Base-by-base conservation (phyloP, 1,140 invertebrate genomes). In the Papilio aristodemus region DNA sequence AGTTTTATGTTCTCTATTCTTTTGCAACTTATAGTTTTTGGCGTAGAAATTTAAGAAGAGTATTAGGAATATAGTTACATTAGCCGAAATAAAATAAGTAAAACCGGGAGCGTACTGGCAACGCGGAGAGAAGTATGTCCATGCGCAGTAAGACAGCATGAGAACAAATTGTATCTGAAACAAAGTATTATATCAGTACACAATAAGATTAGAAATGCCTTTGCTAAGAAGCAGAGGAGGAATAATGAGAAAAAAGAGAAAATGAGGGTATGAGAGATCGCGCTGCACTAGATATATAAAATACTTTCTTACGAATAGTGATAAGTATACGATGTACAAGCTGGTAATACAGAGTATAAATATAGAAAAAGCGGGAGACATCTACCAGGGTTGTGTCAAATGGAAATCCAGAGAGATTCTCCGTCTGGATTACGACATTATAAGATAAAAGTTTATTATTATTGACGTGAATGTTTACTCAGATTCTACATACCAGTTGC, bases 21-120 rank as follows among this genome's bases (percentile, higher is more conserved):
- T 86, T 57, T 82, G 81, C 13, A 63, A 92, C n/a, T 93, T 91
- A 81, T 98, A 98, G 11, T 95, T 93, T 78, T 96, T 95, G 64
- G 94, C 93, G 81, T 98, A 98, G 92, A 98, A 99, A 72, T 98
- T 95, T 5, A 93, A 93, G 80, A 99, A 99, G 13, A 99, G 92
- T 72, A 95, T 84, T 4, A 98, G 94, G 93, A 98, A 96, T 63
- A 96, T 95, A 0, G 94, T 74, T 58, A 95, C 94, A 80, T 96
- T 95, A 9, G 93, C 93, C 13, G 95, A 92, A 71, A 96, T 93
- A 70, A 95, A 89, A 38, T 92, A 93, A 0, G 93, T 92, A 22
- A 93, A 86, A 38, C 93, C 93, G 60, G 92, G 91, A 4, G 96
- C 96, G 82, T 95, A 97, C 38, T 94, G 93, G 83, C 97, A 98